phyloP scores from a whole-genome alignment of 2,888 invertebrate species.

The Clitarchus hookeri region DNA sequence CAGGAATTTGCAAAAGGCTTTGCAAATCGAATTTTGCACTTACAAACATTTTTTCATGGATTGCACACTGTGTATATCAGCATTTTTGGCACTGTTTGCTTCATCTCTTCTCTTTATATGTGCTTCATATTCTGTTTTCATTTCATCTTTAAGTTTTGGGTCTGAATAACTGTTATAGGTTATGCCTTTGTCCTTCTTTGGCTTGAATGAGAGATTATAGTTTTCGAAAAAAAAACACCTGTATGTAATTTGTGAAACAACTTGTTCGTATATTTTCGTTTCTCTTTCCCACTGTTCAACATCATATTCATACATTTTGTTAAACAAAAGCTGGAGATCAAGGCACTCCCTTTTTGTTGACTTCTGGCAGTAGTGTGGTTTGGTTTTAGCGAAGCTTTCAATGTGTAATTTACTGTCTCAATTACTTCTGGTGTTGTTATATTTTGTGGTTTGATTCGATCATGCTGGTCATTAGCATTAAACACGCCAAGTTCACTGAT shows the following conservation, averaged over 20 bases:
- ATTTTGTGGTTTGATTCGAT: not conserved
- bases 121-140: constrained; percentile 19
- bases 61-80: not conserved
- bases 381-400: not conserved
- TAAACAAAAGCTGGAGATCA: not conserved
- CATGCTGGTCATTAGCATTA: not conserved
- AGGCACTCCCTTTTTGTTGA: not conserved
- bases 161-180: constrained; percentile 14
- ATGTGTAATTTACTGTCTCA: constrained; percentile 20
- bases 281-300: not conserved
- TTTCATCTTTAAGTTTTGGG: not conserved
- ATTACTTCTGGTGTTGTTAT: constrained; percentile 20
- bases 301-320: not conserved
- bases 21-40: constrained; percentile 18
- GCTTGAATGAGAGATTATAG: constrained; percentile 16
- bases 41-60: not conserved
- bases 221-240: not conserved
- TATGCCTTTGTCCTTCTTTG: constrained; percentile 21
- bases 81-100: not conserved
- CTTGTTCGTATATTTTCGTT: not conserved
- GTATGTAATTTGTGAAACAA: not conserved
- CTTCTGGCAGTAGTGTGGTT: constrained; percentile 9
- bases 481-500: not conserved
- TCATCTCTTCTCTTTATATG: constrained; percentile 19
- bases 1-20: constrained; percentile 17